Conservation (phyloP, 2,797 vertebrate species). For the Myripristis murdjan region DNA sequence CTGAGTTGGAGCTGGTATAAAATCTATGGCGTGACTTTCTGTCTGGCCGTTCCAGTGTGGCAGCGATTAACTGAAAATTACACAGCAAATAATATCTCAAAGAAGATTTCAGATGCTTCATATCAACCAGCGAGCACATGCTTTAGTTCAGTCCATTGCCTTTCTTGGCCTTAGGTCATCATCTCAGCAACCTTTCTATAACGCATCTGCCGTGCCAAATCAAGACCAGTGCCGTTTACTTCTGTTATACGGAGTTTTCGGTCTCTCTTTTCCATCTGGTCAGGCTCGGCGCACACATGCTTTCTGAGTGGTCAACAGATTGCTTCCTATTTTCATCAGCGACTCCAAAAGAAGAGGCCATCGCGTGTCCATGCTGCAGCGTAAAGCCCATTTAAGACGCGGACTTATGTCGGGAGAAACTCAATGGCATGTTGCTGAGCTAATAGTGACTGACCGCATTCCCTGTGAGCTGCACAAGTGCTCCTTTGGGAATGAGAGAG, state of each 20-base stretch:
- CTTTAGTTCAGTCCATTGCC: constrained; percentile 30
- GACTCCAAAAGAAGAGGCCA: constrained; percentile 46
- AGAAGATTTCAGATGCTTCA: constrained; percentile 68
- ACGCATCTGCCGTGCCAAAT: constrained; percentile 11
- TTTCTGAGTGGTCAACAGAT: too few species aligned
- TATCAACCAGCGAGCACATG: constrained; percentile 44
- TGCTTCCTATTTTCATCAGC: constrained; percentile 41
- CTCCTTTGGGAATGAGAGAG: constrained; percentile 55
- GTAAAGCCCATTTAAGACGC: constrained; percentile 68
- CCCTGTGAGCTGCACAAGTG: constrained; percentile 60
- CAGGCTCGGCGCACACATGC: too few species aligned
- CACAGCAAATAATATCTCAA: constrained; percentile 37
- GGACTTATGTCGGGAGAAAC: constrained; percentile 69
- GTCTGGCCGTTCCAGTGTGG: constrained; percentile 40
- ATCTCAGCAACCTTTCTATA: constrained; percentile 12
- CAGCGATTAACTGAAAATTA: constrained; percentile 49
- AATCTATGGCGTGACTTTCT: constrained; percentile 26
- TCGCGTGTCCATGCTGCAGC: constrained; percentile 36
- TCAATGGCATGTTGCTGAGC: constrained; percentile 68
- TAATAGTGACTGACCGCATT: constrained; percentile 75
- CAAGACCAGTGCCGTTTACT: constrained; percentile 25
- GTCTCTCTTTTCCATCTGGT: not conserved
- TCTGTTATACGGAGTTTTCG: constrained; percentile 38
- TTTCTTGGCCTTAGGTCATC: constrained; percentile 17
- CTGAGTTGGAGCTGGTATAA: not conserved